These are phyloP conservation scores for Hycleus phaleratus DNA, from an alignment of 1,140 invertebrate species.

Conservation along the genomic window DNA sequence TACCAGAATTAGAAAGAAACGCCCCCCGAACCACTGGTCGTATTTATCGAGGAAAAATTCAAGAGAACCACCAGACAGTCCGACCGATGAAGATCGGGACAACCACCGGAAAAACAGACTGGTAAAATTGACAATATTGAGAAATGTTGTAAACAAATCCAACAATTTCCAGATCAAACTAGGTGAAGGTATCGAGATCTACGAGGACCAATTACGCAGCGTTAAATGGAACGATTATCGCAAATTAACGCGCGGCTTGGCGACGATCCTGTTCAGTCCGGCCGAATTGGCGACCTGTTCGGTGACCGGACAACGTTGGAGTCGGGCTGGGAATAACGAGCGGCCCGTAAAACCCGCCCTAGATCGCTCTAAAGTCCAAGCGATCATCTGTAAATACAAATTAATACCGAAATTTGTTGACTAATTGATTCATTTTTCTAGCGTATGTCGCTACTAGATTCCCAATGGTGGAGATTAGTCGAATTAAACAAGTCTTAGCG, in stretches of 20 bases:
- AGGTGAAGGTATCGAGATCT: constrained; percentile 62
- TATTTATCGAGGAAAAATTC: no score
- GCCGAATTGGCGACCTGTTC: constrained; percentile 64
- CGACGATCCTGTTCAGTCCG: constrained; percentile 64
- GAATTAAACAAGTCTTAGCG: constrained; percentile 65
- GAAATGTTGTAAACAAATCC: background rate
- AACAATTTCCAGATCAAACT: constrained; percentile 52
- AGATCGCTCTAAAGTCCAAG: constrained; percentile 61
- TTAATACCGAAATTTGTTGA: constrained; percentile 24
- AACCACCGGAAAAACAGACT: constrained; percentile 29
- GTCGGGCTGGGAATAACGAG: constrained; percentile 58
- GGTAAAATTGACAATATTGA: constrained; percentile 16
- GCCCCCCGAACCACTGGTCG: no score
- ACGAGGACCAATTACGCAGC: constrained; percentile 58
- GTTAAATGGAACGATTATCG: constrained; percentile 67
- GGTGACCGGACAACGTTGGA: constrained; percentile 66
- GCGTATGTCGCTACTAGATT: constrained; percentile 64
- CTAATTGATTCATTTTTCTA: constrained; percentile 26
- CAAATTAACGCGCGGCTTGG: constrained; percentile 61
- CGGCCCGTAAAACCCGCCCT: constrained; percentile 64
- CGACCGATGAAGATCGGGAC: constrained; percentile 3
- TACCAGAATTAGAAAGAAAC: no score
- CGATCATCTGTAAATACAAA: constrained; percentile 53
- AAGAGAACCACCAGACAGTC: no score
- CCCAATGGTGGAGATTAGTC: constrained; percentile 61